phyloP scores from a whole-genome alignment of 2,113 vertebrate genomes.

The Steatornis caripensis region DNA sequence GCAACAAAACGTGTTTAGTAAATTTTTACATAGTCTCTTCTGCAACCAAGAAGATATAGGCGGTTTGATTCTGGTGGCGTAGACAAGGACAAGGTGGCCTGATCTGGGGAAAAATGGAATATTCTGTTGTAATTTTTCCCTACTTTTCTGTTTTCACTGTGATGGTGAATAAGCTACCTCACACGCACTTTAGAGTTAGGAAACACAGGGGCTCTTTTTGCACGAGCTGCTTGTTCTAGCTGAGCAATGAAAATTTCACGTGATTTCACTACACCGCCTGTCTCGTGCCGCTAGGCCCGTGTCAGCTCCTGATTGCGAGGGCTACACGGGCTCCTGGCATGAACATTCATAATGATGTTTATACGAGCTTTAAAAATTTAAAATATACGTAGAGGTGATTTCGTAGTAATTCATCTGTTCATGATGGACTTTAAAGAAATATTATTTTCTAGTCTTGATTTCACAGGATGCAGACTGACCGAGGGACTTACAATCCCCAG shows the following conservation, averaged over 20 bases:
- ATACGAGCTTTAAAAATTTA: background rate
- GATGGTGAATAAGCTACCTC: background rate
- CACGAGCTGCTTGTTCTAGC: background rate
- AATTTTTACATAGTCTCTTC: background rate
- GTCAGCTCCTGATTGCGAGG: rapidly evolving
- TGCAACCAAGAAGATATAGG: background rate
- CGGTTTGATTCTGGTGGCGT: background rate
- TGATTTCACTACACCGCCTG: rapidly evolving
- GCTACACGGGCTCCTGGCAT: background rate
- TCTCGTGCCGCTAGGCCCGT: background rate
- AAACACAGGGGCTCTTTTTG: background rate
- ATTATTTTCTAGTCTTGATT: background rate
- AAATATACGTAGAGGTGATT: background rate
- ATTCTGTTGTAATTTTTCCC: background rate
- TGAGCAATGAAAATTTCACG: background rate
- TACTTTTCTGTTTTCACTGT: background rate
- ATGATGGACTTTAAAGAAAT: background rate
- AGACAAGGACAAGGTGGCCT: background rate
- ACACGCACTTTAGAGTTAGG: background rate
- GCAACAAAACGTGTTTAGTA: background rate
- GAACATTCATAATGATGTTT: background rate
- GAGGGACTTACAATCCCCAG: background rate
- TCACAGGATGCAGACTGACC: background rate
- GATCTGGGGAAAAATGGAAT: background rate
- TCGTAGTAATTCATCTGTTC: background rate